Percentiles rank a stretch among this genome's conserved stretches.
Evolutionary conservation across 2,888 invertebrate species (phyloP).

Genomic region (Drosophila prostipennis): DNA sequence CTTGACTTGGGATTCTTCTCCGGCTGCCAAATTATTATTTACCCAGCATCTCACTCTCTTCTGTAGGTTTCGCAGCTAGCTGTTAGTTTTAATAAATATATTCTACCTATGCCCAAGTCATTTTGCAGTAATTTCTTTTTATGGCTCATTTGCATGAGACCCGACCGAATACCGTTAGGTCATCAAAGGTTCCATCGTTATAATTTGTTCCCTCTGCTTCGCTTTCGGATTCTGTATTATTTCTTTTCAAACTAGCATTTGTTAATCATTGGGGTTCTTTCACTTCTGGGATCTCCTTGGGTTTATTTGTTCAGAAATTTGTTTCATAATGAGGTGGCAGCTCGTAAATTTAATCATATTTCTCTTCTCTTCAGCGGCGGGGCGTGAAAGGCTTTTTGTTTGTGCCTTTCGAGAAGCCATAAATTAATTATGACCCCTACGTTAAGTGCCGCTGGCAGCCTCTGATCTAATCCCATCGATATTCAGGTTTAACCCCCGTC

Average conservation of each 20-base stretch:
- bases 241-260: conserved; percentile 29
- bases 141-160: conserved; percentile 72
- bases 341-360: conserved; percentile 68
- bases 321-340: conserved; percentile 68
- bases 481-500: conserved; percentile 29
- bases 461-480: conserved; percentile 47
- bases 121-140: conserved; percentile 52
- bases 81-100: conserved; percentile 69
- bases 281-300: conserved; percentile 50
- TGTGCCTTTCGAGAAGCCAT: conserved; percentile 45
- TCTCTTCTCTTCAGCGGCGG: conserved; percentile 25
- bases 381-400: conserved; percentile 33
- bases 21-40: conserved; percentile 45
- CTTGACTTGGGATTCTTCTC: conserved; percentile 27
- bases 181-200: conserved; percentile 46
- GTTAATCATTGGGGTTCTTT: conserved; percentile 26
- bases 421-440: conserved; percentile 70
- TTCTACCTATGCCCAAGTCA: conserved; percentile 22
- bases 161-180: conserved; percentile 59
- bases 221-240: conserved; percentile 22
- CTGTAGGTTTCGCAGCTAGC: conserved; percentile 62
- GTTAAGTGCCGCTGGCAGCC: conserved; percentile 53
- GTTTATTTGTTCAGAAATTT: conserved; percentile 42
- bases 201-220: conserved; percentile 28
- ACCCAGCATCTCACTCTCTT: conserved; percentile 17